Evolutionary conservation across 1,140 invertebrate species (phyloP).

Genomic region (Arion vulgaris): DNA sequence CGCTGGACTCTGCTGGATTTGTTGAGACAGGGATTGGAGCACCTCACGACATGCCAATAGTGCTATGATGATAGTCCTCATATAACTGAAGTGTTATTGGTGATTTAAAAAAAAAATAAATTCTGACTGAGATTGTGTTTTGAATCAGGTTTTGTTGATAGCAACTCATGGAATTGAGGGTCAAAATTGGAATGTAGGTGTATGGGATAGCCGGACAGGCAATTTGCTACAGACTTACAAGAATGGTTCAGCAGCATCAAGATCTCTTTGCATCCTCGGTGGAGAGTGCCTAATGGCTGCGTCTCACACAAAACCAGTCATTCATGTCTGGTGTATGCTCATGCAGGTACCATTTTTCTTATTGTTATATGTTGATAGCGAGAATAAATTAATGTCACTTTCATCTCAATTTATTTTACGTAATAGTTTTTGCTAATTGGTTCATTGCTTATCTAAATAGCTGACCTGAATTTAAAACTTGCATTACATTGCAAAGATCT

Average conservation of each 20-base stretch:
- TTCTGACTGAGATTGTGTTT: not conserved
- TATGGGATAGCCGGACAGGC: conserved; percentile 30
- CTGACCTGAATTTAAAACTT: too few species aligned
- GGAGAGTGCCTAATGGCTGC: conserved; percentile 31
- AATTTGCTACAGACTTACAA: conserved; percentile 32
- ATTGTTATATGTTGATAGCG: not conserved
- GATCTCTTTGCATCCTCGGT: conserved; percentile 17
- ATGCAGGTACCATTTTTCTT: conserved; percentile 9
- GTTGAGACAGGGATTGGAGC: too few species aligned
- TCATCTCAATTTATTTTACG: too few species aligned
- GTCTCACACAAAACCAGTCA: conserved; percentile 28
- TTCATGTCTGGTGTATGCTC: conserved; percentile 37
- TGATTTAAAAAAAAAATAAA: too few species aligned
- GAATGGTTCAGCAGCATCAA: conserved; percentile 27
- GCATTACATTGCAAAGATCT: too few species aligned
- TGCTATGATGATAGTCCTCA: too few species aligned
- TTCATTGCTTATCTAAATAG: too few species aligned
- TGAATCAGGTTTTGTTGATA: conserved; percentile 22
- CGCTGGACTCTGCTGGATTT: too few species aligned
- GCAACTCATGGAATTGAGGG: conserved; percentile 18
- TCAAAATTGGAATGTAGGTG: conserved; percentile 16
- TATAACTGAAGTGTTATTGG: too few species aligned
- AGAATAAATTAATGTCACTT: too few species aligned
- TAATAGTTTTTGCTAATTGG: too few species aligned
- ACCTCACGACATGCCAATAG: too few species aligned